Evolutionary conservation across 2,888 invertebrate genomes (phyloP).

Genomic region (Lithophane semibrunnea): DNA sequence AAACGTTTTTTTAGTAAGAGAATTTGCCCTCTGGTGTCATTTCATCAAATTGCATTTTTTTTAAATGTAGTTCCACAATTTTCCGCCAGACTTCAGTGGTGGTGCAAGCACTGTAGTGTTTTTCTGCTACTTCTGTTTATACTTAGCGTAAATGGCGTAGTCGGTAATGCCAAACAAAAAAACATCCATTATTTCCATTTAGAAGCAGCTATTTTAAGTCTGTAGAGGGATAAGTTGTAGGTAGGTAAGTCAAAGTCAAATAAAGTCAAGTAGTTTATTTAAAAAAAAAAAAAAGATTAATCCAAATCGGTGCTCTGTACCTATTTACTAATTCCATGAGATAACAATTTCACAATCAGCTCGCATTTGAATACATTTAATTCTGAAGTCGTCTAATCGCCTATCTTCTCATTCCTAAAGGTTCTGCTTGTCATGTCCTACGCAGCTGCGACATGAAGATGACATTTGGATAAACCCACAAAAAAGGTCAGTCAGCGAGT

Average conservation of each 20-base stretch:
- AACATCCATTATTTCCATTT: neutral
- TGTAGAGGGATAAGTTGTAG: neutral
- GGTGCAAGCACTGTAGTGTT: neutral
- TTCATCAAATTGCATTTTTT: no score
- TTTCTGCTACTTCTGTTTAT: neutral
- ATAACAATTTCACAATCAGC: neutral
- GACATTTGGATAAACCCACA: slow-evolving; percentile 42
- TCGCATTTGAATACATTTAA: neutral
- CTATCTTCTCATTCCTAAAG: slow-evolving; percentile 21
- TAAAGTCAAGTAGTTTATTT: no score
- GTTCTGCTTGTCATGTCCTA: slow-evolving; percentile 12
- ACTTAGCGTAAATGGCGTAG: neutral
- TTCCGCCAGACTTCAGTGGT: no score
- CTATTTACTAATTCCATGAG: no score
- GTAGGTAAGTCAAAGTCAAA: no score
- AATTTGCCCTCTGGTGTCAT: no score
- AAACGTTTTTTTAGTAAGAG: no score
- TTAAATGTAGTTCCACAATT: no score
- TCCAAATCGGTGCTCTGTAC: no score
- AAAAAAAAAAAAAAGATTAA: no score
- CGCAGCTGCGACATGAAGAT: slow-evolving; percentile 44
- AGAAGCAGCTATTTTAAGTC: neutral
- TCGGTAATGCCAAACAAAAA: neutral
- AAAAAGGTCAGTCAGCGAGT: slow-evolving; percentile 40
- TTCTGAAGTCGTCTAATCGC: neutral